Conservation (phyloP, 2,888 invertebrate species). For the Octonoba sinensis region DNA sequence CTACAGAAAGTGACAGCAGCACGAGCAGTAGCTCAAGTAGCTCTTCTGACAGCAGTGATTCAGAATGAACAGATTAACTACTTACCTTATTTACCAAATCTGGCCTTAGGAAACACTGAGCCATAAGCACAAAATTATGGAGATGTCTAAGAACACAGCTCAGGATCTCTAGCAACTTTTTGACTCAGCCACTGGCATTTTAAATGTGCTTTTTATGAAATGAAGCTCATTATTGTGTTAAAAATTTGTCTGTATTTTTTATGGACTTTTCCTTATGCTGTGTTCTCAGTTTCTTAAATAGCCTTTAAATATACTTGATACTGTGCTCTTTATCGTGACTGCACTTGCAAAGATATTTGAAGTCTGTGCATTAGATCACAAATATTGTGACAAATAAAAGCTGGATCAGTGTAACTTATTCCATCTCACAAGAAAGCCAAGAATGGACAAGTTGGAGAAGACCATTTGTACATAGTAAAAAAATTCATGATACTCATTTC, state of each 20-base stretch:
- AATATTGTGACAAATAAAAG: too few species aligned
- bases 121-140: conserved; percentile 23
- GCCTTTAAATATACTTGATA: too few species aligned
- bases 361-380: too few species aligned
- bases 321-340: too few species aligned
- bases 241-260: too few species aligned
- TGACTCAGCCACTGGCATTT: too few species aligned
- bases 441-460: conserved; percentile 11
- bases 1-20: conserved; percentile 68
- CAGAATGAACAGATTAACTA: conserved; percentile 66
- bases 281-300: too few species aligned
- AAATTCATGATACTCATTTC: conserved; percentile 33
- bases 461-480: conserved; percentile 53
- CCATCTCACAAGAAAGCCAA: conserved; percentile 39
- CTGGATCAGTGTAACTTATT: conserved; percentile 48
- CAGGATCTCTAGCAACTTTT: not conserved
- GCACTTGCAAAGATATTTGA: too few species aligned
- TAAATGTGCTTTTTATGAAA: conserved; percentile 4
- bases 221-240: not conserved
- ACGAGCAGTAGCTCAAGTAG: conserved; percentile 68
- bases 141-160: not conserved
- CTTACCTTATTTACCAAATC: conserved; percentile 20
- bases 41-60: conserved; percentile 69
- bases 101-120: conserved; percentile 34
- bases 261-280: too few species aligned